Percentiles rank a stretch among this genome's conserved stretches.
Conservation (phyloP, 1,140 invertebrate species). For the Ptiloglossa arizonensis region DNA sequence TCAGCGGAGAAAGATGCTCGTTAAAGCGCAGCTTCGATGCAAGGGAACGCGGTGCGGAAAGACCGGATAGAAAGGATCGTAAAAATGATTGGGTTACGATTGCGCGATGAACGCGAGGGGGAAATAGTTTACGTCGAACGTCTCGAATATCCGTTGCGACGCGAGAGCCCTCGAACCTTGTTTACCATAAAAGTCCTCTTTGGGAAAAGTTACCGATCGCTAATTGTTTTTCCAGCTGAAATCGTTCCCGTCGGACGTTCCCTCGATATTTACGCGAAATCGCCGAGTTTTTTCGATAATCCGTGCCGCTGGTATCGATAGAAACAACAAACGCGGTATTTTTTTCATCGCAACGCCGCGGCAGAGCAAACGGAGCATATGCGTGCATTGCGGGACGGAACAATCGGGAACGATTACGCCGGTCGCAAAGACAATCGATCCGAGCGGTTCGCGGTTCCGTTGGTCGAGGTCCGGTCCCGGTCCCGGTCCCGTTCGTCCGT, state of each 20-base stretch:
- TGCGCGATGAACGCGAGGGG: background rate
- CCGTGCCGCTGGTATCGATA: background rate
- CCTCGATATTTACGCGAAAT: background rate
- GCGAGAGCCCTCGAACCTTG: background rate
- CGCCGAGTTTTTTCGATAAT: no score
- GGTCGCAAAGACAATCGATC: conserved; percentile 66
- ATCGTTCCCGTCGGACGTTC: background rate
- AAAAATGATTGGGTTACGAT: conserved; percentile 25
- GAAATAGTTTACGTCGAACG: background rate
- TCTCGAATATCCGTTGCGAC: no score
- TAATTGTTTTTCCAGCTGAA: background rate
- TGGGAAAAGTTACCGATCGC: background rate
- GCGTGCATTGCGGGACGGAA: conserved; percentile 55
- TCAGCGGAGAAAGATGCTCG: conserved; percentile 27
- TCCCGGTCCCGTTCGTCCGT: no score
- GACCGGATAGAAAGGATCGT: conserved; percentile 23
- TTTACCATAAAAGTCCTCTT: conserved; percentile 27
- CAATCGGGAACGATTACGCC: conserved; percentile 71
- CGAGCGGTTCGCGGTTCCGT: conserved; percentile 37
- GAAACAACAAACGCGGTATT: background rate
- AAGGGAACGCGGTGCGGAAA: background rate
- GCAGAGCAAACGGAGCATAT: conserved; percentile 60
- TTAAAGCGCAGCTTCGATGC: conserved; percentile 3
- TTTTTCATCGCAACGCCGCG: background rate
- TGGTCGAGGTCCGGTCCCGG: conserved; percentile 34